These are phyloP conservation scores for Aurelia aurita complex sp. Pacific DNA, from an alignment of 30 jellyfish, hydroid and myxozoan species.

Conservation along the genomic window DNA sequence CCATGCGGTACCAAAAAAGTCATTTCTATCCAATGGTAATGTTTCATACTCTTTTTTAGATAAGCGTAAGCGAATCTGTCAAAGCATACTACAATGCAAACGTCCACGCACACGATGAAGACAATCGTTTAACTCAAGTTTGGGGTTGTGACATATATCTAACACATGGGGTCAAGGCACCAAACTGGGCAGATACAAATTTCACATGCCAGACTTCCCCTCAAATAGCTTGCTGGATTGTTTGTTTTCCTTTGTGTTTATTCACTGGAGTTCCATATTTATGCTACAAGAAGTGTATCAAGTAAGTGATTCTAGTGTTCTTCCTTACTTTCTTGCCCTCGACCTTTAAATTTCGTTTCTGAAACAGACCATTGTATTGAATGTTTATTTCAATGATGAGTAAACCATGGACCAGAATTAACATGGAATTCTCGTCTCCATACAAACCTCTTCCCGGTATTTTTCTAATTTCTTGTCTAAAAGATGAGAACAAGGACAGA, in stretches of 20 bases:
- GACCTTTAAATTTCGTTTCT: too few species aligned
- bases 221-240: slow-evolving; percentile 67
- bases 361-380: too few species aligned
- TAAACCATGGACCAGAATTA: too few species aligned
- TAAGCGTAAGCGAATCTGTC: slow-evolving; percentile 70
- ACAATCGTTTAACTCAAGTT: slow-evolving; percentile 58
- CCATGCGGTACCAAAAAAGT: too few species aligned
- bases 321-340: too few species aligned
- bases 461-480: too few species aligned
- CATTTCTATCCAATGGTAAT: too few species aligned
- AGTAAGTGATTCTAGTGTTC: slow-evolving; percentile 18
- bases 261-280: slow-evolving; percentile 71
- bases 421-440: too few species aligned
- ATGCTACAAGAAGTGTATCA: slow-evolving; percentile 72
- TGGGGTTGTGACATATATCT: slow-evolving; percentile 74
- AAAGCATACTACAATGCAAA: slow-evolving; percentile 61
- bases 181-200: slow-evolving; percentile 77
- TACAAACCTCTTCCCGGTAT: too few species aligned
- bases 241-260: slow-evolving; percentile 80
- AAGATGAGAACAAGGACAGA: too few species aligned
- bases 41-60: slow-evolving; percentile 11
- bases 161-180: slow-evolving; percentile 88
- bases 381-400: too few species aligned
- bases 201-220: slow-evolving; percentile 68
- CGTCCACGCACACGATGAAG: slow-evolving; percentile 62